Evolutionary conservation across 2,888 invertebrate species (phyloP), one percentile per base, ranked within the genome.

Genomic region (Notodonta ziczac): DNA sequence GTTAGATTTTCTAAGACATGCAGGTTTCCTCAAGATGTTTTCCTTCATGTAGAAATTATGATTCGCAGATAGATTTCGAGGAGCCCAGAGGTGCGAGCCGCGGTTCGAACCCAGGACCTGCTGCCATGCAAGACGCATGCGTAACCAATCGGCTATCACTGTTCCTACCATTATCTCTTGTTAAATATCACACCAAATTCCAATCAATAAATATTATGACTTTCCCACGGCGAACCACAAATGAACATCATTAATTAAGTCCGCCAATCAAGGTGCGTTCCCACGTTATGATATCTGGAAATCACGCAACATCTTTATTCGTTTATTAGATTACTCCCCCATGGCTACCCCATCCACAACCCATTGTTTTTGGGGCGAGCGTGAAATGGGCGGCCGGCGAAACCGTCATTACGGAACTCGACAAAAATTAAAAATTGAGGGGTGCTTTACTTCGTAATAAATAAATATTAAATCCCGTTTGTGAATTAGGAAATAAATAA

Each of bases 271-370:
- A 93, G 90, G 91, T 88, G 86, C 76, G 84, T 92, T 92, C 91
- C 91, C 90, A 90, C 89, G 82, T 82, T 81, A 82, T 89, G 90
- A 92, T 93, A 91, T 88, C 91, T 87, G 82, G 73, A 88, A 92
- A 93, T 93, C 93, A 93, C 92, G 93, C 93, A 93, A 93, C 92
- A 93, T 93, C 93, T 93, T 93, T 86, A 93, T 90, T 85, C 85
- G 77, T 84, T 87, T 87, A 88, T 89, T 88, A 83, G 86, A 89
- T 89, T 88, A 84, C 73, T 76, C 80, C 84, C 84, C 82, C 76
- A 74, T 77, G 61, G 60, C 68, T 69, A 73, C 80, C 83, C 80
- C 81, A 74, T 77, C 61, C 61, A 62, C 61, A 68, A 68, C 76
- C 84, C 86, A 87, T 93, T 93, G 92, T 93, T 93, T 91, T 88